Percentiles rank a stretch among this genome's conserved stretches.
Conservation (phyloP, 2,113 vertebrate genomes). For the Macquaria australasica region DNA sequence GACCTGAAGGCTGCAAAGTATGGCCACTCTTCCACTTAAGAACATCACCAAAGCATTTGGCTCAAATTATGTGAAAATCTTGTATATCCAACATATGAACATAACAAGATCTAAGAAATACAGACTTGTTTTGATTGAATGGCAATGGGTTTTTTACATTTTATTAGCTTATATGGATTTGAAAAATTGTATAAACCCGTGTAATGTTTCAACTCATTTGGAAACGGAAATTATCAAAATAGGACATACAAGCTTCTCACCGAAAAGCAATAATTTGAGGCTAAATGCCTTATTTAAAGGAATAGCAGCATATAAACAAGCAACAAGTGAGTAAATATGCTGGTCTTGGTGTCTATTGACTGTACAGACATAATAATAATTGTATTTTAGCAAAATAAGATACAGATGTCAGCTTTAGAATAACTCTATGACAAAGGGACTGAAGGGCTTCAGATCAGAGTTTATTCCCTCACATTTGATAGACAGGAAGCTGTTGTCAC, state of each 20-base stretch:
- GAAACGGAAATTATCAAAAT: not conserved
- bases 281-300: not conserved
- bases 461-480: conserved; percentile 20
- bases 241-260: not conserved
- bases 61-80: not conserved
- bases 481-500: not conserved
- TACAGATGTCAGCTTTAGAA: not conserved
- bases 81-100: not conserved
- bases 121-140: not conserved
- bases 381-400: not conserved
- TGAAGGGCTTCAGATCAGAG: not conserved
- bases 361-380: not conserved
- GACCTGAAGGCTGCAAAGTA: not conserved
- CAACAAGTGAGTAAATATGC: not conserved
- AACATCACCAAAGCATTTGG: not conserved
- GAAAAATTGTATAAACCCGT: not conserved
- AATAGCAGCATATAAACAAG: not conserved
- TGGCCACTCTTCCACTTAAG: not conserved
- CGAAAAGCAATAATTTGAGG: not conserved
- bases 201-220: not conserved
- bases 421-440: not conserved
- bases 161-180: not conserved
- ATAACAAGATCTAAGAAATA: not conserved
- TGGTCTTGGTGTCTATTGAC: not conserved
- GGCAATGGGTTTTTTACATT: not conserved